phyloP scores from a whole-genome alignment of 2,113 vertebrate genomes.

The Erpornis zantholeuca region DNA sequence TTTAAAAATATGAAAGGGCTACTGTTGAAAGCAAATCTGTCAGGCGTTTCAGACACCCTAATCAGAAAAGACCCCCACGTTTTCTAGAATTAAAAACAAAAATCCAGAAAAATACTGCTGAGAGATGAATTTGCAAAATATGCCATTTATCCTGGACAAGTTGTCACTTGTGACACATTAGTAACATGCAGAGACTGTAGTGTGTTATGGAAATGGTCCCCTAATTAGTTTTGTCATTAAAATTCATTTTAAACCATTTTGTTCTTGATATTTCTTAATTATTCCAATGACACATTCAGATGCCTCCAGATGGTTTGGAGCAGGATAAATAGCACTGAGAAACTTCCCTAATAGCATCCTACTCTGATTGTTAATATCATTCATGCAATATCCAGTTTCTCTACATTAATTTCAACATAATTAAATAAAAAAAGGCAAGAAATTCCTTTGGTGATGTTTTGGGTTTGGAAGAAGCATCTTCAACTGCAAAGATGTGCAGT shows the following conservation, averaged over 20 bases:
- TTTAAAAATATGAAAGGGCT: not conserved
- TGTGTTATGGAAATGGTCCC: not conserved
- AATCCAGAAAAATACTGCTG: not conserved
- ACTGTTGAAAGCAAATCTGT: not conserved
- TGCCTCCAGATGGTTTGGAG: constrained; percentile 57
- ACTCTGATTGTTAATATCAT: constrained; percentile 1
- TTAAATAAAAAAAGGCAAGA: constrained; percentile 15
- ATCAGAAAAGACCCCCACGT: not conserved
- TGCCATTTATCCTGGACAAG: not conserved
- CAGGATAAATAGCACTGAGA: constrained; percentile 22
- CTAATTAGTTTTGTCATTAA: constrained; percentile 44
- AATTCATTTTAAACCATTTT: constrained; percentile 49
- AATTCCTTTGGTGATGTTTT: not conserved
- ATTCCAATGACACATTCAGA: constrained; percentile 39
- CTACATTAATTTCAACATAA: not conserved
- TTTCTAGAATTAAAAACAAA: not conserved
- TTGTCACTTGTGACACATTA: not conserved
- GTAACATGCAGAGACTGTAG: not conserved
- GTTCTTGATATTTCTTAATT: constrained; percentile 48
- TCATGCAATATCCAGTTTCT: not conserved
- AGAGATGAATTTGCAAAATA: not conserved
- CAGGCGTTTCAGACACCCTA: not conserved
- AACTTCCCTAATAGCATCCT: constrained; percentile 1
- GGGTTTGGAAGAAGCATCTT: not conserved
- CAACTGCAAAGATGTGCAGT: not conserved